phyloP scores from a whole-genome alignment of 2,113 vertebrate genomes.

The Elaphurus davidianus region DNA sequence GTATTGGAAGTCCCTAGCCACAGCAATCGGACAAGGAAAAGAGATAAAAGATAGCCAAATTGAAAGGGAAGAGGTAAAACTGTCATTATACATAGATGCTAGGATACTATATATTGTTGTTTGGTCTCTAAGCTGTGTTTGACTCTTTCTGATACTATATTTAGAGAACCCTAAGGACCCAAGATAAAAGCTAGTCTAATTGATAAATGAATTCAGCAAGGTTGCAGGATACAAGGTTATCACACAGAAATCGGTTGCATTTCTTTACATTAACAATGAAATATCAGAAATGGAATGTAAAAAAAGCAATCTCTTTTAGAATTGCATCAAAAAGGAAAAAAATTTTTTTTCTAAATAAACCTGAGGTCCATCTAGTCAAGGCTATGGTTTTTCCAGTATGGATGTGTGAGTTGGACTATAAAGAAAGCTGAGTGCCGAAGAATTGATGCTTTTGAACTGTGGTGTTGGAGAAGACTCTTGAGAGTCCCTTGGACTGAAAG shows the following conservation, averaged over 20 bases:
- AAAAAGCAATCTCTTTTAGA: neutral
- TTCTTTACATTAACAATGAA: neutral
- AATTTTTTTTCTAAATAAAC: neutral
- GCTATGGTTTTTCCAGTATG: neutral
- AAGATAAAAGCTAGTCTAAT: neutral
- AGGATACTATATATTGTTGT: neutral
- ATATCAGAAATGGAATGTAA: neutral
- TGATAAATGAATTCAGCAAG: neutral
- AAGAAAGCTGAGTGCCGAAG: rapidly evolving
- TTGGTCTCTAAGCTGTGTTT: rapidly evolving
- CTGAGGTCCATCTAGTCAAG: neutral
- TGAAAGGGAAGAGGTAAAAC: neutral
- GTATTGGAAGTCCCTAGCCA: neutral
- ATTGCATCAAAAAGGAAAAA: neutral
- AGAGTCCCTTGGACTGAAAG: neutral
- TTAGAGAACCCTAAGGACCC: neutral
- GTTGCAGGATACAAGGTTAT: neutral
- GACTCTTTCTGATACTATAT: neutral
- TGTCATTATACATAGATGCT: neutral
- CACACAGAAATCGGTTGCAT: neutral
- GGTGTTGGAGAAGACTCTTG: neutral
- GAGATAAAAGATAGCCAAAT: neutral
- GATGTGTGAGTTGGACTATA: neutral
- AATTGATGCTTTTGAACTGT: neutral
- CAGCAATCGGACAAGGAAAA: neutral